These are phyloP conservation scores for Carduelis carduelis DNA, from an alignment of 2,797 vertebrate species.

Conservation along the genomic window DNA sequence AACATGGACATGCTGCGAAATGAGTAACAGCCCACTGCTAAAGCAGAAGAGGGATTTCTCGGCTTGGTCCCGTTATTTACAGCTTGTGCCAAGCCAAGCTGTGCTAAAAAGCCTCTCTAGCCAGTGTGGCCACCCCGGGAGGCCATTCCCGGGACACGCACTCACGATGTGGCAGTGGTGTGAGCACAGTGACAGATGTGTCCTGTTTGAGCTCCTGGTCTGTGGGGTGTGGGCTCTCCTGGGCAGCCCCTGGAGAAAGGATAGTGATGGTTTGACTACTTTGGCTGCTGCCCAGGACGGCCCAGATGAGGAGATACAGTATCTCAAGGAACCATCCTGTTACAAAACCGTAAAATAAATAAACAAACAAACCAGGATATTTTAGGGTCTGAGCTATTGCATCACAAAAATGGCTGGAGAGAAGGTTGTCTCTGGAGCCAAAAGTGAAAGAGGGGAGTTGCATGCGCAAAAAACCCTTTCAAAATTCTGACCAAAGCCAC, in stretches of 20 bases:
- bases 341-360: not conserved
- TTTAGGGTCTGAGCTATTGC: not conserved
- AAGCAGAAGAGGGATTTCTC: not conserved
- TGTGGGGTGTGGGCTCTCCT: fast-evolving
- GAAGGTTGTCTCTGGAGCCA: not conserved
- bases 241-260: not conserved
- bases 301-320: not conserved
- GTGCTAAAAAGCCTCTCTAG: not conserved
- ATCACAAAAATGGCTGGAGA: not conserved
- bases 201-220: not conserved
- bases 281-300: not conserved
- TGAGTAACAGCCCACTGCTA: fast-evolving
- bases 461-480: not conserved
- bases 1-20: not conserved
- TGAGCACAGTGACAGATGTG: not conserved
- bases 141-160: fast-evolving
- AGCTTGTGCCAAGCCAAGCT: fast-evolving
- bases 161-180: fast-evolving
- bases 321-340: not conserved
- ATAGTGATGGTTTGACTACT: not conserved
- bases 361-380: not conserved
- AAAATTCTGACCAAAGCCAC: not conserved
- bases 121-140: fast-evolving
- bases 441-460: not conserved
- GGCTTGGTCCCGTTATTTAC: fast-evolving